Percentiles rank a stretch among this genome's conserved stretches.
These are phyloP conservation scores for Synanthedon vespiformis DNA, from an alignment of 2,888 invertebrate genomes.

Conservation along the genomic window DNA sequence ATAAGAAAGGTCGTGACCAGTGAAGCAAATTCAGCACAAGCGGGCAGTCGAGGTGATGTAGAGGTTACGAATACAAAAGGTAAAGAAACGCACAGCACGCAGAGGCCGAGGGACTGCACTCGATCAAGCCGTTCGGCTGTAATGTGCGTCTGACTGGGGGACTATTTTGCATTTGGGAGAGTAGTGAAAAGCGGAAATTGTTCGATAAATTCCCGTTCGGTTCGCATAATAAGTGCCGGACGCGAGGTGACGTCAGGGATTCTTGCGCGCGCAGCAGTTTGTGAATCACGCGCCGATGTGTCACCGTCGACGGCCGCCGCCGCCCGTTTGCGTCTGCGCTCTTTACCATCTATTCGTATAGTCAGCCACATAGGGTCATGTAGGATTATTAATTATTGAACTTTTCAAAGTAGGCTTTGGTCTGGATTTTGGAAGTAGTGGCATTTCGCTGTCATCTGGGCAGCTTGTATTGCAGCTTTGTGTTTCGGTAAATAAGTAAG, in stretches of 20 bases:
- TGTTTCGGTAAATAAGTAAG: too few relatives aligned
- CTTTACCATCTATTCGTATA: constrained; percentile 29
- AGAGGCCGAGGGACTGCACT: not conserved
- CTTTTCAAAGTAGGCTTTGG: too few relatives aligned
- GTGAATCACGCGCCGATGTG: constrained; percentile 62
- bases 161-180: constrained; percentile 8
- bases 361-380: too few relatives aligned
- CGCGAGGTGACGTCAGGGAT: constrained; percentile 60
- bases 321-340: constrained; percentile 14
- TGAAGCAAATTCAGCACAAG: constrained; percentile 32
- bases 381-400: too few relatives aligned
- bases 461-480: too few relatives aligned
- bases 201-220: constrained; percentile 12
- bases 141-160: constrained; percentile 25
- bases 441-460: too few relatives aligned
- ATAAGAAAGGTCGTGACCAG: constrained; percentile 22
- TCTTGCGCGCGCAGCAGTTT: constrained; percentile 37
- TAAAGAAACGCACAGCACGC: constrained; percentile 19
- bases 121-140: constrained; percentile 30
- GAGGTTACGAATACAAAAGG: constrained; percentile 56
- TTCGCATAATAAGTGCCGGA: constrained; percentile 24
- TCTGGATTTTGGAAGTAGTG: too few relatives aligned
- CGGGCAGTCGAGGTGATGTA: constrained; percentile 31
- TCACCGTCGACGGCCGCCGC: constrained; percentile 30
- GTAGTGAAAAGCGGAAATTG: not conserved